Evolutionary conservation across 1,140 invertebrate species (phyloP).

Genomic region (Atta cephalotes): DNA sequence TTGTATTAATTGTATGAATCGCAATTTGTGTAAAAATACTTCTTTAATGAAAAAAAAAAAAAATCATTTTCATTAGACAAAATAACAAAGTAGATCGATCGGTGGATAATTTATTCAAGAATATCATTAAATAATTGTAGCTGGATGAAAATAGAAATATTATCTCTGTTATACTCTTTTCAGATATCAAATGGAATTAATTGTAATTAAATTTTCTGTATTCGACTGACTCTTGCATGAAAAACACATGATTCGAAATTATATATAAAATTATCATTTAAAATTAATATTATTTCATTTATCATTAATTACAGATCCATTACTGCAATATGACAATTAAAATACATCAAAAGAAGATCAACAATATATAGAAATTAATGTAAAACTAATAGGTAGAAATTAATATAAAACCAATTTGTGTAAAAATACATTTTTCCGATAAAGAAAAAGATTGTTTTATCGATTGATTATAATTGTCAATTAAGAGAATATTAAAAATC

Average conservation of each 20-base stretch:
- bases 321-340: neutral
- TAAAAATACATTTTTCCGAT: slow-evolving; percentile 1
- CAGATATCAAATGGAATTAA: slow-evolving; percentile 10
- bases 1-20: neutral
- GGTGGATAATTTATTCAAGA: slow-evolving; percentile 13
- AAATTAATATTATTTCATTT: slow-evolving; percentile 41
- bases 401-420: slow-evolving; percentile 5
- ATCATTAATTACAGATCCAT: slow-evolving; percentile 5
- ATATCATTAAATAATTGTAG: slow-evolving; percentile 23
- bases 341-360: neutral
- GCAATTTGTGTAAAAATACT: neutral
- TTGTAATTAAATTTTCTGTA: slow-evolving; percentile 24
- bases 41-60: neutral
- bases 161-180: neutral
- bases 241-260: slow-evolving; percentile 21
- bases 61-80: neutral
- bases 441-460: neutral
- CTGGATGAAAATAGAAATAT: slow-evolving; percentile 10
- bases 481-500: slow-evolving; percentile 7
- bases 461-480: slow-evolving; percentile 16
- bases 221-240: neutral
- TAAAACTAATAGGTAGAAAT: neutral
- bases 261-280: slow-evolving; percentile 21
- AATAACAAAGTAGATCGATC: neutral
- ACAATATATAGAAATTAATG: neutral